Evolutionary conservation across 2,888 invertebrate genomes (phyloP).

Genomic region (Pharmacophagus antenor): DNA sequence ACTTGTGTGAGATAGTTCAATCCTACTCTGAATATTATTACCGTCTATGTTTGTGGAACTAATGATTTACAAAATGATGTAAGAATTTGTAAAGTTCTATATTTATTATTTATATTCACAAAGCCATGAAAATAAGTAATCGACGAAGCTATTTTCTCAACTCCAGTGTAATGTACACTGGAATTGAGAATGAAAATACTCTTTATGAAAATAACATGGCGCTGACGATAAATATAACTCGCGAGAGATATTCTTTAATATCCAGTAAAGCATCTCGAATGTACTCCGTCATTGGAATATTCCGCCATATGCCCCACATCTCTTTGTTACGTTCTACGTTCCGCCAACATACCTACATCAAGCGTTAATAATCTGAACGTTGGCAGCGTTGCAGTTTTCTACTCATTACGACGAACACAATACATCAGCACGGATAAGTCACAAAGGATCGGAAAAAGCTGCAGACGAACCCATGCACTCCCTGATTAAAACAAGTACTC

Average conservation of each 20-base stretch:
- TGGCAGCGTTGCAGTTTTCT: constrained; percentile 19
- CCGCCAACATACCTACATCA: constrained; percentile 12
- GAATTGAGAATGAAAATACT: too few species aligned
- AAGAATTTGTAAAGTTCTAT: too few species aligned
- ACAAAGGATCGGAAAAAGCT: constrained; percentile 29
- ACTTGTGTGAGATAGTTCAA: too few species aligned
- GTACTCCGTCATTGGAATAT: constrained; percentile 1
- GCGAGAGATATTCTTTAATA: constrained; percentile 1
- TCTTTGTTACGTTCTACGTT: constrained; percentile 21
- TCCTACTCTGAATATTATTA: too few species aligned
- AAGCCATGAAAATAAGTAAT: too few species aligned
- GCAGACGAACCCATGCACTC: constrained; percentile 27
- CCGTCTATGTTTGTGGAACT: too few species aligned
- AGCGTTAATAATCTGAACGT: constrained; percentile 19
- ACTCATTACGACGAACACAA: constrained; percentile 31
- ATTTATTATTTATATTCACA: too few species aligned
- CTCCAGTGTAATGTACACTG: too few species aligned
- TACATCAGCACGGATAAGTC: constrained; percentile 31
- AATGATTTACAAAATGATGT: too few species aligned
- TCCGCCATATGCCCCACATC: constrained; percentile 9
- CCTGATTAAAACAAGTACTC: constrained; percentile 29
- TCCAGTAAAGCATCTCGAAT: neutral
- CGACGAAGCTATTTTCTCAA: too few species aligned
- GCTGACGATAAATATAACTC: neutral
- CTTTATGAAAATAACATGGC: too few species aligned